These are phyloP conservation scores for Paraescarpia echinospica DNA, from an alignment of 1,140 invertebrate species.

Conservation along the genomic window DNA sequence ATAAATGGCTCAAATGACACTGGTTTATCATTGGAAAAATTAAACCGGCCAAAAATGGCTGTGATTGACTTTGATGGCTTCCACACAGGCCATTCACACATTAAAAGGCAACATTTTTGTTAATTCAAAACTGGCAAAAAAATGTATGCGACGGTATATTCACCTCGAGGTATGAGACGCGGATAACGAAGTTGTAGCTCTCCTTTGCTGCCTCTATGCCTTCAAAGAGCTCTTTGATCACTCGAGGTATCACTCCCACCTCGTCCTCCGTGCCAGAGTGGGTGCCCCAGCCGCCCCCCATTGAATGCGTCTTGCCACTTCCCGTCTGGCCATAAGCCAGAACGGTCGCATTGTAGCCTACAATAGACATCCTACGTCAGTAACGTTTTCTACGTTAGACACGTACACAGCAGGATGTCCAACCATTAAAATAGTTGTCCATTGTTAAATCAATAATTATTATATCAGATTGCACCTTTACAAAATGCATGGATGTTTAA, in stretches of 20 bases:
- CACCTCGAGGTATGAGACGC: constrained; percentile 67
- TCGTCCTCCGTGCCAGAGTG: constrained; percentile 56
- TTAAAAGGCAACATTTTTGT: no score
- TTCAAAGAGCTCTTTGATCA: constrained; percentile 80
- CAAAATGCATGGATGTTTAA: no score
- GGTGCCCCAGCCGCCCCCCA: constrained; percentile 72
- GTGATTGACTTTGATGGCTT: no score
- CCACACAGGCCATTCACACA: no score
- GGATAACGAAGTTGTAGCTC: constrained; percentile 70
- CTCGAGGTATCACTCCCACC: constrained; percentile 81
- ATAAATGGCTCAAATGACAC: no score
- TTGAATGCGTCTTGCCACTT: constrained; percentile 88
- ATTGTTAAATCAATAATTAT: constrained; percentile 38
- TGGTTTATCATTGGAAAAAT: no score
- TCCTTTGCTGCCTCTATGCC: constrained; percentile 70
- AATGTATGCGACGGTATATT: background rate
- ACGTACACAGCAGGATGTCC: no score
- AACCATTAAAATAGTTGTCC: constrained; percentile 41
- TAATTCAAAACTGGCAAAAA: no score
- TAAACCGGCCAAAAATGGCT: no score
- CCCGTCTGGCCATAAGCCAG: constrained; percentile 90
- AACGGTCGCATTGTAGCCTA: constrained; percentile 57
- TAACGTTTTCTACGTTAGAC: constrained; percentile 70
- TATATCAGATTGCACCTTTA: no score
- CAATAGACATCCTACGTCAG: constrained; percentile 11